Conservation (phyloP, 2,888 invertebrate species). For the Labia minor region DNA sequence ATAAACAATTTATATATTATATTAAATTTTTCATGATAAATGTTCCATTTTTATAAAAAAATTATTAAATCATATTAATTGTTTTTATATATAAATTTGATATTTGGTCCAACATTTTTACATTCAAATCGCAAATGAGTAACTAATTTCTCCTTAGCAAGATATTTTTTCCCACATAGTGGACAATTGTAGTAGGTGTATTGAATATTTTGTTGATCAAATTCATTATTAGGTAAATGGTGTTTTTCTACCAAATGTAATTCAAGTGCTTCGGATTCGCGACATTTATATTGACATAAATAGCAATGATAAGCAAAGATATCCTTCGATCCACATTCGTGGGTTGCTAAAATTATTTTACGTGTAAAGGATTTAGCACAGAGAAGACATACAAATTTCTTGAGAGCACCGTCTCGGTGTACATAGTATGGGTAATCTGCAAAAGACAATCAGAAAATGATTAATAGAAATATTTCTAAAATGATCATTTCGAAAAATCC, state of each 20-base stretch:
- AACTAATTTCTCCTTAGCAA: background rate
- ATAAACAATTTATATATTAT: no score
- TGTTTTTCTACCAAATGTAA: background rate
- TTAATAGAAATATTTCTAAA: background rate
- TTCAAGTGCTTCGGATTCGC: background rate
- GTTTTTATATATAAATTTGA: background rate
- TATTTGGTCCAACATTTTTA: background rate
- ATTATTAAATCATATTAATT: no score
- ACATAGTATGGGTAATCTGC: conserved; percentile 1
- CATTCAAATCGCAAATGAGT: background rate
- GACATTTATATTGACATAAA: background rate
- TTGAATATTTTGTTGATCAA: background rate
- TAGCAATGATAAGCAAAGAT: background rate
- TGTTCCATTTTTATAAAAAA: no score
- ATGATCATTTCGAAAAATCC: background rate
- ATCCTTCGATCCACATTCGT: background rate
- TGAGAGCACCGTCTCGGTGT: background rate
- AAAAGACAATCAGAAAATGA: background rate
- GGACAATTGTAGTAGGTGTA: background rate
- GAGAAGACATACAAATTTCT: background rate
- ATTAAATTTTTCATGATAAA: no score
- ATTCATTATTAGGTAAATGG: background rate
- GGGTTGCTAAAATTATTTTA: background rate
- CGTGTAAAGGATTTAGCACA: background rate
- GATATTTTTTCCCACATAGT: background rate